These are phyloP conservation scores for Echinometra lucunter DNA, from an alignment of 53 echinoderm and acorn worm genomes.

Conservation along the genomic window DNA sequence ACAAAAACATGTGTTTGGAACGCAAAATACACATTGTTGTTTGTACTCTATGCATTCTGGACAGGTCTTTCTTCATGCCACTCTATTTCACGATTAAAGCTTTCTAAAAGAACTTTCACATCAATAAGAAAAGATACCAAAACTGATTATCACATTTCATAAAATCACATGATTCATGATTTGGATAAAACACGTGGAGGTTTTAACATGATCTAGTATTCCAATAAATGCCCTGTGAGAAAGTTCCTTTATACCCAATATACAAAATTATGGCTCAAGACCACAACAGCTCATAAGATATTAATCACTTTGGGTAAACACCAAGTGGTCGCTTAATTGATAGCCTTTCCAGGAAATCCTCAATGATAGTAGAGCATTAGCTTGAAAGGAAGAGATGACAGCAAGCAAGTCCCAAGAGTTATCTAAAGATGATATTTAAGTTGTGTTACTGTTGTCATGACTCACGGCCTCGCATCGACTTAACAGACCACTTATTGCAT, in stretches of 20 bases:
- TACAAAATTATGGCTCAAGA: constrained; percentile 8
- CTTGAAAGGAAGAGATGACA: constrained; percentile 7
- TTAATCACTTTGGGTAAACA: constrained; percentile 18
- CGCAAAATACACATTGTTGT: too few species aligned
- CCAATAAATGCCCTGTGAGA: too few species aligned
- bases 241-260: not conserved
- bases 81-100: too few species aligned
- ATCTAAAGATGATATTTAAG: not conserved
- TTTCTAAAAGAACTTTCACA: too few species aligned
- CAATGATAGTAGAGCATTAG: not conserved
- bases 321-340: constrained; percentile 9
- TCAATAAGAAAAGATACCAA: too few species aligned
- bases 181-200: too few species aligned
- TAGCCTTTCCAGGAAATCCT: constrained; percentile 48
- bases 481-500: not conserved
- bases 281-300: constrained; percentile 4
- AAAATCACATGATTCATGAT: too few species aligned
- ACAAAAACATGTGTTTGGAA: too few species aligned
- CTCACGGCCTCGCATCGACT: not conserved
- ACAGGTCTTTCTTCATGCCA: too few species aligned
- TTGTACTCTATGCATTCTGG: too few species aligned
- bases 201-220: too few species aligned
- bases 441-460: not conserved
- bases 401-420: not conserved
- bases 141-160: too few species aligned